Base-by-base conservation (phyloP, 2,797 vertebrate species). In the Cichlasoma orientale region DNA sequence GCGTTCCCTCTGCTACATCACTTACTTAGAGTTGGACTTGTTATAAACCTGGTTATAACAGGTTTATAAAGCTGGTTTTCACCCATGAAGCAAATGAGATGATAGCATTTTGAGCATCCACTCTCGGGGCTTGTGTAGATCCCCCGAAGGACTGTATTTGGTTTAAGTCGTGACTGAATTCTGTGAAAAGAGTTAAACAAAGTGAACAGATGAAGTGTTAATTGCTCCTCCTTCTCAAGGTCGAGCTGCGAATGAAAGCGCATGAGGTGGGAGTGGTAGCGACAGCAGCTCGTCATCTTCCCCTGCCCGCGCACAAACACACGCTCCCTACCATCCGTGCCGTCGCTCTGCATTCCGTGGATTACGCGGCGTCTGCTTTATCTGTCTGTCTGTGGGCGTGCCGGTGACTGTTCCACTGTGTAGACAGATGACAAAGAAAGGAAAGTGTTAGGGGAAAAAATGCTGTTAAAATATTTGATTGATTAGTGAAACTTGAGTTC, bases 281-380 rank as follows among this genome's bases (percentile, higher is more conserved):
- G 21, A 16, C 21, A 56, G 36, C 36, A 53, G 71, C 77, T 86
- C 83, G 53, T 89, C 85, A 59, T 77, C 82, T 81, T 81, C 72
- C 72, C 61, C 78, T 78, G 79, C 76, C 82, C 53, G 78, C 83
- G 82, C 82, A 88, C 82, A 83, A 53, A 85, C 82, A 75, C 78
- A 59, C 61, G 14, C 79, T 68, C 80, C 21, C 71, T 18, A 4
- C 76, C 78, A 50, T 76, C 82, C 71, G 82, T 84, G 90, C 82
- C 14, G 90, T 88, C 85, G 41, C 61, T 84, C 91, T 23, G 75
- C 93, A 93, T 94, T 93, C 92, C 89, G 47, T 0, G 82, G 88
- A 92, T 92, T 92, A 84, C 88, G 63, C 75, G 82, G 83, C 88
- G 90, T 94, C 93, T 93, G 84, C 85, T 80, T 58, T 81, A 47